phyloP scores from a whole-genome alignment of 1,140 invertebrate genomes.

The Vanessa tameamea region DNA sequence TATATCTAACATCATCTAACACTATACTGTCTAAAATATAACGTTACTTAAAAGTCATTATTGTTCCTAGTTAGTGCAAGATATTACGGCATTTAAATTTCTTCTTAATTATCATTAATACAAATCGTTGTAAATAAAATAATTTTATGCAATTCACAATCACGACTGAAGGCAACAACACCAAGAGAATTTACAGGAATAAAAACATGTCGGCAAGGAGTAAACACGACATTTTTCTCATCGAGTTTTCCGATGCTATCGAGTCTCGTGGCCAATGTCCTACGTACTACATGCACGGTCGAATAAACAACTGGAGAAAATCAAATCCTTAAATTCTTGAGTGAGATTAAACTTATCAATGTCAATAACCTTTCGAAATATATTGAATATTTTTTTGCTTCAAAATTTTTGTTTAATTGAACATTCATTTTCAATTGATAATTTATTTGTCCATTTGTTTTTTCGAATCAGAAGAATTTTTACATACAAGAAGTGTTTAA shows the following conservation, averaged over 20 bases:
- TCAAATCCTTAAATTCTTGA: conserved; percentile 18
- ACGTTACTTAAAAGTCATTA: too few species aligned
- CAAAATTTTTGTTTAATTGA: not conserved
- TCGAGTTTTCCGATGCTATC: conserved; percentile 6
- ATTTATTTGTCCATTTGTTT: not conserved
- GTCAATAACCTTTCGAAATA: conserved; percentile 11
- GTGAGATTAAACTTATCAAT: conserved; percentile 4
- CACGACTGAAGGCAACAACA: conserved; percentile 1
- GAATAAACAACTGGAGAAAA: conserved; percentile 21
- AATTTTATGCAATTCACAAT: not conserved
- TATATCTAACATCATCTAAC: too few species aligned
- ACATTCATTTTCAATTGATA: not conserved
- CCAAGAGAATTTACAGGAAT: conserved; percentile 7
- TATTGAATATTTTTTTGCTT: conserved; percentile 17
- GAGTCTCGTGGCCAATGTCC: conserved; percentile 17
- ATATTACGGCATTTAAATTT: too few species aligned
- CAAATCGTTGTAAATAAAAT: not conserved
- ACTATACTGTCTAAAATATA: too few species aligned
- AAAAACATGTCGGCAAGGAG: conserved; percentile 2
- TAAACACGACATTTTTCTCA: conserved; percentile 15
- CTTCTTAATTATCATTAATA: too few species aligned
- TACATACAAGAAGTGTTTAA: too few species aligned
- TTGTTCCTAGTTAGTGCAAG: too few species aligned
- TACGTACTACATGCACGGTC: not conserved
- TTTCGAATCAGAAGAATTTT: not conserved